A percentile compares a stretch with the other conserved stretches of the same genome.
Conservation (phyloP, 2,888 invertebrate species). For the Saturnia japonica region DNA sequence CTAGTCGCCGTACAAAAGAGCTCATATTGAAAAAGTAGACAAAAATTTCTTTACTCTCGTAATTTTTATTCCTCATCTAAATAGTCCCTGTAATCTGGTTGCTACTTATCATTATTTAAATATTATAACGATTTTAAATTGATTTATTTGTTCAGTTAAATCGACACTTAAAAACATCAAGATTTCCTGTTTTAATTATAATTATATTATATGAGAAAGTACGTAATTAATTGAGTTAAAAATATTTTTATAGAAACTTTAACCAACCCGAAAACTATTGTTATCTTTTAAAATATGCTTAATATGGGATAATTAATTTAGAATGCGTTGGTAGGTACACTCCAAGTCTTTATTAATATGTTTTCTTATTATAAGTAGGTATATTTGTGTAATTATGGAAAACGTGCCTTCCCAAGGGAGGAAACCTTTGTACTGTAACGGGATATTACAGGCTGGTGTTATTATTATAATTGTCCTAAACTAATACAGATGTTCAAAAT, state of each 20-base stretch:
- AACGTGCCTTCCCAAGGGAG: background rate
- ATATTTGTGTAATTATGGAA: background rate
- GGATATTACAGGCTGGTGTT: background rate
- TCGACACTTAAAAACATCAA: background rate
- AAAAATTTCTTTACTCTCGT: conserved; percentile 18
- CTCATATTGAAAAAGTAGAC: conserved; percentile 51
- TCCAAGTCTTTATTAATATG: too few species aligned
- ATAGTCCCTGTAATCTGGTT: conserved; percentile 71
- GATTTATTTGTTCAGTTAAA: background rate
- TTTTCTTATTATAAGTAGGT: too few species aligned
- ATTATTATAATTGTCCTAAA: too few species aligned
- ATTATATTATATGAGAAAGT: background rate
- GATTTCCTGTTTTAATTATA: background rate
- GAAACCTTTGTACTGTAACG: background rate
- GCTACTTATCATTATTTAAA: conserved; percentile 35
- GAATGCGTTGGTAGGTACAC: background rate
- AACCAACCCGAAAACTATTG: background rate
- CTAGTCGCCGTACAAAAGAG: conserved; percentile 54
- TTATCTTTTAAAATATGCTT: background rate
- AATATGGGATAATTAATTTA: background rate
- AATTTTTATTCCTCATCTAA: conserved; percentile 44
- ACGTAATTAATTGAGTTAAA: background rate
- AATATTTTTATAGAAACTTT: background rate
- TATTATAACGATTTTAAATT: background rate
- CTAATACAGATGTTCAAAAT: background rate